Conservation (phyloP, 35 echinoderm and acorn worm genomes). For the Amphiura filiformis region DNA sequence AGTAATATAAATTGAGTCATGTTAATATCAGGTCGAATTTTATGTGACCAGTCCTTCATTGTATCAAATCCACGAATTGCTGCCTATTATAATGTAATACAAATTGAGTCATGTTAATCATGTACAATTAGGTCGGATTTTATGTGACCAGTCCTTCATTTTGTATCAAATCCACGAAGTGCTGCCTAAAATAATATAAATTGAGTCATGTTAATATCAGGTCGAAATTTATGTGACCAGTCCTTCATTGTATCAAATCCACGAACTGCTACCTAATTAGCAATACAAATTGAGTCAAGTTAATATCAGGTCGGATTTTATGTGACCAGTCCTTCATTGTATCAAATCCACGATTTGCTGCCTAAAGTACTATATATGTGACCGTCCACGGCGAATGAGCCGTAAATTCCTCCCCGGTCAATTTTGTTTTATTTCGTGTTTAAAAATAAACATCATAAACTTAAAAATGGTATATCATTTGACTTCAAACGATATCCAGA, state of each 20-base stretch:
- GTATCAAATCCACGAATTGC: constrained; percentile 25
- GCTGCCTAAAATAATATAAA: constrained; percentile 42
- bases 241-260: constrained; percentile 28
- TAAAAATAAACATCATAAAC: too few species aligned
- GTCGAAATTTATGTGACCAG: neutral
- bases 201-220: constrained; percentile 5
- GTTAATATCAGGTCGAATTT: neutral
- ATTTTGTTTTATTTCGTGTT: too few species aligned
- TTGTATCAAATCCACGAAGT: constrained; percentile 27
- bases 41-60: constrained; percentile 2
- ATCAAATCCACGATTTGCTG: constrained; percentile 20
- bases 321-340: constrained; percentile 12
- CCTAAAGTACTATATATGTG: too few species aligned
- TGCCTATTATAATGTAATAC: too few species aligned
- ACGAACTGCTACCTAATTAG: constrained; percentile 27
- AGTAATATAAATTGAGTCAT: constrained; percentile 25
- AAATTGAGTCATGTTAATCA: constrained; percentile 19
- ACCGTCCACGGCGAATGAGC: too few species aligned
- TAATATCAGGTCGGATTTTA: neutral
- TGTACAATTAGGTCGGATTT: neutral
- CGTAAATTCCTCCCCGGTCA: too few species aligned
- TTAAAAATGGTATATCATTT: too few species aligned
- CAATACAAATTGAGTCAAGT: constrained; percentile 24
- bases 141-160: neutral
- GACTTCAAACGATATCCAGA: too few species aligned